Percentiles rank a stretch among this genome's conserved stretches.
phyloP scores from a whole-genome alignment of 1,140 invertebrate genomes.

The Spodoptera frugiperda region DNA sequence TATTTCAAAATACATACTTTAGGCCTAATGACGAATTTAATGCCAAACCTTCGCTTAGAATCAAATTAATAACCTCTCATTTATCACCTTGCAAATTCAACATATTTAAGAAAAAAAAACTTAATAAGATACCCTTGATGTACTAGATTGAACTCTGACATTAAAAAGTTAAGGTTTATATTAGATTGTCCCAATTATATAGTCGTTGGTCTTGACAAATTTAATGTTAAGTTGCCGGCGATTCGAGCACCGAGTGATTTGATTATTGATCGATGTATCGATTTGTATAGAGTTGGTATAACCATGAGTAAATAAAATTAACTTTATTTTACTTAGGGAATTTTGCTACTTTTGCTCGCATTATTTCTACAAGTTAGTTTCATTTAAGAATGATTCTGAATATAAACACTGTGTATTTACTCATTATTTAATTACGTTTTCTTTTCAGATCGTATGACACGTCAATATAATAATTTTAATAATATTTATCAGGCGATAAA shows the following conservation, averaged over 20 bases:
- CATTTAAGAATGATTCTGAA: no score
- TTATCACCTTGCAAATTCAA: conserved; percentile 28
- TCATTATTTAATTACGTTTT: no score
- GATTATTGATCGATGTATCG: conserved; percentile 42
- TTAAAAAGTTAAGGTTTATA: conserved; percentile 26
- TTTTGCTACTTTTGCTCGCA: no score
- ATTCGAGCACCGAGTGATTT: conserved; percentile 48
- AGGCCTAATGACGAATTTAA: conserved; percentile 34
- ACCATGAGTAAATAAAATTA: not conserved
- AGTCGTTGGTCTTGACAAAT: conserved; percentile 47
- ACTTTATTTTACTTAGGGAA: no score
- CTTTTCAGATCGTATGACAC: no score
- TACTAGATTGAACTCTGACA: conserved; percentile 34
- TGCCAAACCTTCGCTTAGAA: conserved; percentile 11
- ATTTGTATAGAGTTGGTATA: conserved; percentile 20
- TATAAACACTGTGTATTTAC: no score
- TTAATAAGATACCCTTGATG: not conserved
- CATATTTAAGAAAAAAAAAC: conserved; percentile 23
- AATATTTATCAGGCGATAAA: no score
- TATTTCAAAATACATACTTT: conserved; percentile 20
- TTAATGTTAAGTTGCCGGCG: conserved; percentile 45
- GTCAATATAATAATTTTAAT: no score
- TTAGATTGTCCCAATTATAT: conserved; percentile 33
- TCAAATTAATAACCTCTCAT: conserved; percentile 40
- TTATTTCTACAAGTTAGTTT: no score